Evolutionary conservation across 2,797 vertebrate species (phyloP), one percentile per base, ranked within the genome.

Genomic region (Lithobates pipiens): DNA sequence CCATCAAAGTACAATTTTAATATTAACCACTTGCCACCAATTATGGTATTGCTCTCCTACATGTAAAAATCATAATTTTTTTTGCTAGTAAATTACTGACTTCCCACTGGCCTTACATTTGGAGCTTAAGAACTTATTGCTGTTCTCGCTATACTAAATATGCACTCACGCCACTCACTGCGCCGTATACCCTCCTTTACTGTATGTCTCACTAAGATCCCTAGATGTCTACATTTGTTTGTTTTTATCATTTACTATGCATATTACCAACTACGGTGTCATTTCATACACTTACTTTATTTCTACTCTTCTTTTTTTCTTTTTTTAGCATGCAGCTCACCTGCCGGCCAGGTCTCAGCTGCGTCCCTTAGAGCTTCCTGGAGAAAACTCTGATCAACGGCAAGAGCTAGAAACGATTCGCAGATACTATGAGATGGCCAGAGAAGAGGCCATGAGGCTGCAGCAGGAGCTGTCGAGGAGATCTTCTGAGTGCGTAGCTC

Each of bases 391-490:
- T 7, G 11, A 88, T 0, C 89, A 96, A 21, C 96, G 91, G 89
- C 94, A 92, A 39, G 95, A 93, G 27, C 92, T 96, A 2, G 95
- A 96, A 67, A 90, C 86, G 0, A n/a, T 94, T 46, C 95, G 91
- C 61, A 90, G 89, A 75, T 91, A 91, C 90, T 94, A 93, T 10
- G 93, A 95, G 0, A 88, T 91, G 0, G 91, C 92, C 0, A 93
- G 92, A 57, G 94, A 95, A 21, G 96, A 96, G 77, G 87, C 92
- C 0, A 65, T 90, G 82, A 92, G 79, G 57, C 91, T 99, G 82
- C 96, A 98, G 39, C 91, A 94, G 0, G 95, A 96, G 4, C 93
- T 99, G 73, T 91, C 92, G 29, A 94, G 92, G 75, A 99, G 96
- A 89, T 94, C 67, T 5, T 89, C 95, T 0, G 97, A 99, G 80